These are phyloP conservation scores for human DNA, from an alignment of 2,113 vertebrate genomes.

Conservation along the genomic window GRCh38 chr15:27361501-27362000, in stretches of 20 bases:
- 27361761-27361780: background rate
- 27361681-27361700: background rate
- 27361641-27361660: fast-evolving
- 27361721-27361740: background rate
- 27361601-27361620: background rate
- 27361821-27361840: background rate
- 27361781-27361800: background rate
- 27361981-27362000: background rate
- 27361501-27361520: background rate
- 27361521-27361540: background rate
- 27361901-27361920: background rate
- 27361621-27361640: background rate
- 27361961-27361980: background rate
- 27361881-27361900: conserved; percentile 24
- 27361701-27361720: background rate
- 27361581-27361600: background rate
- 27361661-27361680: background rate
- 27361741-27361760: background rate
- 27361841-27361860: background rate
- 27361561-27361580: background rate
- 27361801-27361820: background rate
- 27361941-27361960: background rate
- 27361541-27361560: background rate
- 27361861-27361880: background rate
- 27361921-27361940: background rate